Evolutionary conservation across 2,113 vertebrate genomes (phyloP).

Genomic region (Natator depressus): DNA sequence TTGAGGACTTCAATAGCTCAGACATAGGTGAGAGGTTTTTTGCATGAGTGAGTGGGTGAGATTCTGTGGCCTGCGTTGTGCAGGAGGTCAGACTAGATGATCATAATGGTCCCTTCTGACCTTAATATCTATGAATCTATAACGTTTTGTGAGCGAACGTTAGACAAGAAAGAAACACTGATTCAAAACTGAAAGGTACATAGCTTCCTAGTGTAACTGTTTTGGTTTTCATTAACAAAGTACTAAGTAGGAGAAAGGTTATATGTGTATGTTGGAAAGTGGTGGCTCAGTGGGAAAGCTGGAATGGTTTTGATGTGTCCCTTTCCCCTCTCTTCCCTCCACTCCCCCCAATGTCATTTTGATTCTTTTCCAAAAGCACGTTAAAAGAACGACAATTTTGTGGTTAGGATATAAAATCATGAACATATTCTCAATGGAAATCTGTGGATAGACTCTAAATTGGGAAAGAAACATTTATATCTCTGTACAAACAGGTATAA

Average conservation of each 20-base stretch:
- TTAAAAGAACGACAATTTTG: constrained; percentile 52
- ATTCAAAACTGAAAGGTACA: neutral
- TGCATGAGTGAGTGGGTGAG: no score
- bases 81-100: no score
- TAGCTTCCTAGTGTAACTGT: constrained; percentile 6
- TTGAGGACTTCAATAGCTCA: no score
- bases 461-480: constrained; percentile 52
- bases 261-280: constrained; percentile 13
- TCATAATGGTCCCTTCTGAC: no score
- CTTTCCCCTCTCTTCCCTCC: constrained; percentile 31
- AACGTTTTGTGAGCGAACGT: neutral
- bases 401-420: constrained; percentile 41
- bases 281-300: neutral
- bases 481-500: constrained; percentile 51
- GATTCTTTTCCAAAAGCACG: neutral
- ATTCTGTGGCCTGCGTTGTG: no score
- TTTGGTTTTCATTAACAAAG: constrained; percentile 28
- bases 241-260: constrained; percentile 32
- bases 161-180: constrained; percentile 3
- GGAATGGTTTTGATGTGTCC: constrained; percentile 17
- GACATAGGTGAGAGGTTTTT: no score
- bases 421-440: constrained; percentile 26
- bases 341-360: constrained; percentile 21
- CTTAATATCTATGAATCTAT: no score
- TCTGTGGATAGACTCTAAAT: constrained; percentile 7